Evolutionary conservation across 2,797 vertebrate species (phyloP).

Genomic region (Alauda arvensis): DNA sequence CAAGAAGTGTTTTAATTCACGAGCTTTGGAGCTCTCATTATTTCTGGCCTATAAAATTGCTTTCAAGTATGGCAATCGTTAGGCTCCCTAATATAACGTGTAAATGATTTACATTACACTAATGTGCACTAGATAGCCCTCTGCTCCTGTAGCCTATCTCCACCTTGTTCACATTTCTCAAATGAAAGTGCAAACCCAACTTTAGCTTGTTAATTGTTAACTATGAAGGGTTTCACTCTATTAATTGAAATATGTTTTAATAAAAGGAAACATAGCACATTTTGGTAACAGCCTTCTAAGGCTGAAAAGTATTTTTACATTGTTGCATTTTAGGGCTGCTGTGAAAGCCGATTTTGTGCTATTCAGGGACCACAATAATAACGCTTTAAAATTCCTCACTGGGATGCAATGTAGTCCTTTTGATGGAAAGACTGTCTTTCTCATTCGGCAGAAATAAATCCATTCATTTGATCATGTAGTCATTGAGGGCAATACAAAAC

Average conservation of each 20-base stretch:
- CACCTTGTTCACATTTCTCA: conserved; percentile 48
- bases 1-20: neutral
- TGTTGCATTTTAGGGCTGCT: conserved; percentile 77
- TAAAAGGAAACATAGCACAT: conserved; percentile 63
- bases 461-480: conserved; percentile 90
- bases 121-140: conserved; percentile 20
- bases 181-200: conserved; percentile 56
- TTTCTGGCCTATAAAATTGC: conserved; percentile 21
- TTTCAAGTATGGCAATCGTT: neutral
- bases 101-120: conserved; percentile 59
- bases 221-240: conserved; percentile 51
- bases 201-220: conserved; percentile 53
- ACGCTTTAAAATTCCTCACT: conserved; percentile 81
- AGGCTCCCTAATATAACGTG: conserved; percentile 23
- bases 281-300: conserved; percentile 65
- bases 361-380: conserved; percentile 80
- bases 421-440: conserved; percentile 83
- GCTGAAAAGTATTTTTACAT: conserved; percentile 75
- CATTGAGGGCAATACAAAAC: conserved; percentile 89
- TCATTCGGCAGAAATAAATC: conserved; percentile 88
- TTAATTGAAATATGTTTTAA: conserved; percentile 73
- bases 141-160: neutral
- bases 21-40: neutral
- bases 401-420: conserved; percentile 84
- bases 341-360: conserved; percentile 80